Percentiles rank a stretch among this genome's conserved stretches.
phyloP scores from a whole-genome alignment of 2,113 vertebrate species.

The Mobula birostris region DNA sequence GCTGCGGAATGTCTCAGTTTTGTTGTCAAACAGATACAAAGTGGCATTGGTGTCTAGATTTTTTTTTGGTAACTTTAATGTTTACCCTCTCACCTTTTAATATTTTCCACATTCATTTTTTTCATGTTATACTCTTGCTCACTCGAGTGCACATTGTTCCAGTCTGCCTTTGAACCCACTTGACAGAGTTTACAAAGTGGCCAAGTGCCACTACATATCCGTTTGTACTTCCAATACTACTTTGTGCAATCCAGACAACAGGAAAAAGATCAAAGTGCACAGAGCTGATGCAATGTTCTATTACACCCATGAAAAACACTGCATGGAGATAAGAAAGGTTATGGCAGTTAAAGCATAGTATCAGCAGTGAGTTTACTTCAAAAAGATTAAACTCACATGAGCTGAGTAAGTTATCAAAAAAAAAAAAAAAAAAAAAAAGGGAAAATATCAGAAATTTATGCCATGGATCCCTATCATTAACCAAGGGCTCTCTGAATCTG shows the following conservation, averaged over 20 bases:
- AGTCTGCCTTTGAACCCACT: not conserved
- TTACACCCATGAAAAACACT: not conserved
- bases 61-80: too few relatives aligned
- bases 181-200: not conserved
- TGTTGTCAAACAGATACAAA: too few relatives aligned
- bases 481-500: too few relatives aligned
- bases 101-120: too few relatives aligned
- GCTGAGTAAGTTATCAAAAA: not conserved
- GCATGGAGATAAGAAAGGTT: constrained; percentile 17
- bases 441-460: too few relatives aligned
- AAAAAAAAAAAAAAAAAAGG: too few relatives aligned
- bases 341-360: not conserved
- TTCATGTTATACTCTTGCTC: too few relatives aligned
- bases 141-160: not conserved
- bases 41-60: too few relatives aligned
- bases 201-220: not conserved
- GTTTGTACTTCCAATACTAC: not conserved
- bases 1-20: too few relatives aligned
- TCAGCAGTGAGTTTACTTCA: not conserved
- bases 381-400: not conserved
- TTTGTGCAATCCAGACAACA: not conserved
- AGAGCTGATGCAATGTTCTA: not conserved
- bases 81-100: too few relatives aligned
- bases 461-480: too few relatives aligned
- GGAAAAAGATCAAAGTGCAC: constrained; percentile 24